These are phyloP conservation scores for Metopia argyrocephala DNA, from an alignment of 2,888 invertebrate genomes.

Conservation along the genomic window DNA sequence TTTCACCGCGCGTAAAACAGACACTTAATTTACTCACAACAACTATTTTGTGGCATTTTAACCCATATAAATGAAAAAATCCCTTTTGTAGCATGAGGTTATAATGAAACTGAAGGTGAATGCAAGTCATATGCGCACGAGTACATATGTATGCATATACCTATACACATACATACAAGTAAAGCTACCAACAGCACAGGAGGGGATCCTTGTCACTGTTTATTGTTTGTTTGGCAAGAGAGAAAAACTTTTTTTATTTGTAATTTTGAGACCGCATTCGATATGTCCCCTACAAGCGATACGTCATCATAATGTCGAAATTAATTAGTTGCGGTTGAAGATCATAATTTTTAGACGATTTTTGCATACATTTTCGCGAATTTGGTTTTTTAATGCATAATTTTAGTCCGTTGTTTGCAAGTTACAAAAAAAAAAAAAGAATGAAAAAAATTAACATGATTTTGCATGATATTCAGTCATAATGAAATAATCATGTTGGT, in stretches of 20 bases:
- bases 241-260: slow-evolving; percentile 17
- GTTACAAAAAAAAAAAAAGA: slow-evolving; percentile 21
- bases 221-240: neutral
- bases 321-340: slow-evolving; percentile 66
- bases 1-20: slow-evolving; percentile 39
- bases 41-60: slow-evolving; percentile 20
- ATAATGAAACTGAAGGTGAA: slow-evolving; percentile 33
- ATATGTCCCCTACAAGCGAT: slow-evolving; percentile 59
- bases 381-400: neutral
- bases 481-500: slow-evolving; percentile 59
- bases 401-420: slow-evolving; percentile 15
- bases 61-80: slow-evolving; percentile 29
- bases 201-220: slow-evolving; percentile 52
- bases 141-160: too few relatives aligned
- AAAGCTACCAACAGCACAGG: slow-evolving; percentile 34
- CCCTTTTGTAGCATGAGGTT: slow-evolving; percentile 15
- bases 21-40: slow-evolving; percentile 37
- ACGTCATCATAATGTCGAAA: slow-evolving; percentile 67
- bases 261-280: neutral
- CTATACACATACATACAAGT: slow-evolving; percentile 2
- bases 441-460: slow-evolving; percentile 44
- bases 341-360: slow-evolving; percentile 60
- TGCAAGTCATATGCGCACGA: too few relatives aligned
- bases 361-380: slow-evolving; percentile 4
- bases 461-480: slow-evolving; percentile 62